Base-by-base conservation (phyloP, 2,888 invertebrate genomes). In the Flexamia atlantica region DNA sequence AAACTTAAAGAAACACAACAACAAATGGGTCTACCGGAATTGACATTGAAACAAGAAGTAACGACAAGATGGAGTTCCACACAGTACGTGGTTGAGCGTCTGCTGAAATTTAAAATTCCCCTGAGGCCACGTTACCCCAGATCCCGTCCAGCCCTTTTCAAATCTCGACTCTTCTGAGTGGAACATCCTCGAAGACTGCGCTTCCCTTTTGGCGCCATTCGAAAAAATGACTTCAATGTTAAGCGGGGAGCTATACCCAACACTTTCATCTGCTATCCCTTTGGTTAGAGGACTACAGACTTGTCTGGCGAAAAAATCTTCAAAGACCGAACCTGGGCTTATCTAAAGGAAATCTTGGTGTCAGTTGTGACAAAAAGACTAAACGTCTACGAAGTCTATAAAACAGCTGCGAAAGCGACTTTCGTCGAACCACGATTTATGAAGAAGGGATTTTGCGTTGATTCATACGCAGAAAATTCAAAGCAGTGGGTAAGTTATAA, bases 1-100 rank as follows among this genome's bases (percentile, higher is more conserved):
- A 72, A 72, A 72, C n/a, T 72, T 9, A 28, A 72, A n/a, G 72
- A 72, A 72, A 4, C n/a, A 4, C 72, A 72, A n/a, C 30, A 72
- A n/a, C 72, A 72, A n/a, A 30, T 72, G 72, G 72, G 40, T 72
- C 32, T 30, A 32, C 72, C 72, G 32, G 30, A 72, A 36, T n/a
- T 72, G 1, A 72, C 30, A 30, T 30, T 72, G 32, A 72, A 72
- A 32, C 72, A 72, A 20, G 72, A 72, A 17, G 72, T 72, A 12
- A 20, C 32, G 1, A 72, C 72, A 2, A 30, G 72, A 32, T 72
- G 72, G 72, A 72, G 32, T 36, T 10, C 72, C 30, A 72, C 72
- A 17, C 32, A 32, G 4, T 20, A 72, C n/a, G 32, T 72, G 72
- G 2, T 72, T 7, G 46, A 46, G 3, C 7, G 46, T 3, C 14